These are phyloP conservation scores for Sakesphorus luctuosus DNA, from an alignment of 2,113 vertebrate species.

Conservation along the genomic window DNA sequence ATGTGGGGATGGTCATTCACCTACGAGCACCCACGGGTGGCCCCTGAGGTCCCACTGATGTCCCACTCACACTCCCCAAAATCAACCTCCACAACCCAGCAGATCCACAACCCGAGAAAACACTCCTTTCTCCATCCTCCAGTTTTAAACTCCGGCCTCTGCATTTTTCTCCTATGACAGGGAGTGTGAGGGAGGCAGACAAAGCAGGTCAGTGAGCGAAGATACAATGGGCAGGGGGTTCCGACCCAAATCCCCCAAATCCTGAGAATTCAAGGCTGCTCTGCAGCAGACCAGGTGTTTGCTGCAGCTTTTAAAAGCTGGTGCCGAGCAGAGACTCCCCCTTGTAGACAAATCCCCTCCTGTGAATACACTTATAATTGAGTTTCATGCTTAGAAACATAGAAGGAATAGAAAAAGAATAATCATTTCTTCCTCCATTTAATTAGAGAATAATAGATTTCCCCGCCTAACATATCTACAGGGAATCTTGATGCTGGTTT, in stretches of 20 bases:
- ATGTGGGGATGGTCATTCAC: rapidly evolving
- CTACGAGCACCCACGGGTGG: background rate
- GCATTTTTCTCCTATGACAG: background rate
- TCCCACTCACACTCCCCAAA: background rate
- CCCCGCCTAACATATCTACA: background rate
- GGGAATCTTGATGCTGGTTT: conserved; percentile 1
- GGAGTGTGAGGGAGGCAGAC: background rate
- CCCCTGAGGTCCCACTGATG: background rate
- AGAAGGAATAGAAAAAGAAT: conserved; percentile 8
- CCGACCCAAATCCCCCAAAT: background rate
- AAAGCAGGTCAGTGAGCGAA: background rate
- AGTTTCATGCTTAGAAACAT: background rate
- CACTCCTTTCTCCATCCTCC: background rate
- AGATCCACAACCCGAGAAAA: background rate
- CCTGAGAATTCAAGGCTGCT: background rate
- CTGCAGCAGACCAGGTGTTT: background rate
- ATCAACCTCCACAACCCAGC: rapidly evolving
- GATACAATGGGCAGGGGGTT: rapidly evolving
- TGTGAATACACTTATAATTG: conserved; percentile 19
- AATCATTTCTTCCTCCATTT: background rate
- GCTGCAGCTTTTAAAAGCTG: background rate
- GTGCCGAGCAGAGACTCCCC: background rate
- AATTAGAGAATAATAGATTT: conserved; percentile 47
- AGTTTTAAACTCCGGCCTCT: background rate
- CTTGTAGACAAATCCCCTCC: conserved; percentile 9